Base-by-base conservation (phyloP, 2,113 vertebrate species). In the Lates calcarifer region DNA sequence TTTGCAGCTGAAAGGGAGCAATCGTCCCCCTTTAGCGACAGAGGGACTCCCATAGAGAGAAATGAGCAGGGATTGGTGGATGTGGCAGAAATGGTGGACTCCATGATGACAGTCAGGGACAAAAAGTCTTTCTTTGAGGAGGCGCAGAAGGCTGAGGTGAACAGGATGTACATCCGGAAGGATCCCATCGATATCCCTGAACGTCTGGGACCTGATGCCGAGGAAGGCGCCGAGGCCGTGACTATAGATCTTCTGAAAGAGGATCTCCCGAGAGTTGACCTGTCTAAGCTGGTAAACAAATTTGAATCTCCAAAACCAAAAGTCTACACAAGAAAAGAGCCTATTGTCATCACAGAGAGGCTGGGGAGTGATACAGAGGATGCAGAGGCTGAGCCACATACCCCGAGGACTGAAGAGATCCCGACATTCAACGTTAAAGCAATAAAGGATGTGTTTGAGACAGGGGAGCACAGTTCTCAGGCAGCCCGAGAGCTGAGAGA, bases 371-470 rank as follows among this genome's bases (percentile, higher is more conserved):
- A 94, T 24, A 92, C 84, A 2, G 95, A 95, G 80, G 90, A 95
- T 0, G 68, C 53, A 4, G 94, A 96, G 68, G 68, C 78, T 0
- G 91, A 95, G 14, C 83, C 74, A 8, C 91, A 94, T 39, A 63
- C 91, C 9, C 81, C 85, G 8, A 88, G 87, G 69, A 74, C 88
- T 0, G 96, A 96, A 7, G 94, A 95, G 9, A 81, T 92, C 4
- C 93, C 95, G 0, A 56, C 87, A 3, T 94, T 96, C 63, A 94
- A 95, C 33, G 93, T 95, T 1, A 96, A 95, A 83, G 95, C 95
- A 1, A 93, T 95, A 37, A 95, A 94, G 87, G 92, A 95, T 31
- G 93, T 94, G 65, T 96, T 96, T 55, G 94, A 96, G 93, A 96
- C 93, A 0, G 95, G 95, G 55, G 95, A 96, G 37, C 92, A 92